These are phyloP conservation scores for Sebastes glaucus DNA, from an alignment of 2,797 vertebrate species.

Conservation along the genomic window DNA sequence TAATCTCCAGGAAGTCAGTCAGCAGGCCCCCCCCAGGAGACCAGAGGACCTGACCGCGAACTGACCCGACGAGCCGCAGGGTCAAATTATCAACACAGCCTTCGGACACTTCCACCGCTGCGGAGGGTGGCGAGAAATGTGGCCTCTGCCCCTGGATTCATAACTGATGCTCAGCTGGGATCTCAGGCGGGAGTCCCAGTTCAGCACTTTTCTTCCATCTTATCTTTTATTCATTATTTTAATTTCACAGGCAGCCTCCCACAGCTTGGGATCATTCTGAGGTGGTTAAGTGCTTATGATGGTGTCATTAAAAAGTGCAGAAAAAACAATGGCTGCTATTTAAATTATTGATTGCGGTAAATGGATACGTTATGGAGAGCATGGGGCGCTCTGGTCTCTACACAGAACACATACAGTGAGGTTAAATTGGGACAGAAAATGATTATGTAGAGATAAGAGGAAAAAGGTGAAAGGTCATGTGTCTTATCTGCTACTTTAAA, in stretches of 20 bases:
- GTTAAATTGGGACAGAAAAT: slow-evolving; percentile 5
- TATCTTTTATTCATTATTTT: slow-evolving; percentile 79
- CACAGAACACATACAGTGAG: background rate
- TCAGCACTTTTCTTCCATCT: slow-evolving; percentile 59
- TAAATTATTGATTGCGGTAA: slow-evolving; percentile 65
- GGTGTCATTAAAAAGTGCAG: slow-evolving; percentile 50
- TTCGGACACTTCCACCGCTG: background rate
- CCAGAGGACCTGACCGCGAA: slow-evolving; percentile 42
- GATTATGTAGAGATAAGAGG: background rate
- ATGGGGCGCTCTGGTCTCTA: background rate
- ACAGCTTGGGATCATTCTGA: slow-evolving; percentile 21
- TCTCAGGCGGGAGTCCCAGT: slow-evolving; percentile 38
- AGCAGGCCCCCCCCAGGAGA: background rate
- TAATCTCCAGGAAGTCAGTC: slow-evolving; percentile 54
- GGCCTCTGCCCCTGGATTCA: slow-evolving; percentile 53
- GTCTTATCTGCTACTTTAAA: background rate
- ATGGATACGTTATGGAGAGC: slow-evolving; percentile 31
- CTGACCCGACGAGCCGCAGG: slow-evolving; percentile 10
- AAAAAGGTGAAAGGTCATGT: background rate
- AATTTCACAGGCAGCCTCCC: slow-evolving; percentile 62
- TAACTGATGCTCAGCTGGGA: slow-evolving; percentile 45
- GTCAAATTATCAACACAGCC: slow-evolving; percentile 49
- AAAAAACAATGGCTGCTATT: slow-evolving; percentile 54
- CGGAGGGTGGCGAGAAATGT: slow-evolving; percentile 10
- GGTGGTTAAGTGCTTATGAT: slow-evolving; percentile 60